Evolutionary conservation across 2,113 vertebrate genomes (phyloP).

Genomic region (Archilochus colubris): DNA sequence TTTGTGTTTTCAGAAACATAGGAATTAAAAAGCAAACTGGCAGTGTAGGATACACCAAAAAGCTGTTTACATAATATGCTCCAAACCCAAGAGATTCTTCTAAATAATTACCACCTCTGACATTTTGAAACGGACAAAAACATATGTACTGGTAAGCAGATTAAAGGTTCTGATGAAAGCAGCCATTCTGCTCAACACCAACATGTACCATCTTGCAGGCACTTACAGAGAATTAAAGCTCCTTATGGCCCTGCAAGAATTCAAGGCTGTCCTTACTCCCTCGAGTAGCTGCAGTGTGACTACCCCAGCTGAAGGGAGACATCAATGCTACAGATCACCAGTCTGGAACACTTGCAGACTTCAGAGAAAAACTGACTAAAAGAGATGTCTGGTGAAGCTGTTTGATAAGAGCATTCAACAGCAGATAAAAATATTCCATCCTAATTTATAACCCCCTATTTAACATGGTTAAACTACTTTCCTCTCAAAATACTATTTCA

Average conservation of each 20-base stretch:
- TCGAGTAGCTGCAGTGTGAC: not conserved
- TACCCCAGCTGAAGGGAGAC: not conserved
- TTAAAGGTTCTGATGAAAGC: not conserved
- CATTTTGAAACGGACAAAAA: not conserved
- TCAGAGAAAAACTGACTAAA: not conserved
- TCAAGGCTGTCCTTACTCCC: not conserved
- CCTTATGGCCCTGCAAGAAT: not conserved
- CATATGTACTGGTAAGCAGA: not conserved
- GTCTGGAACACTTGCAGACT: not conserved
- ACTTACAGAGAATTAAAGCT: not conserved
- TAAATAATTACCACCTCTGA: not conserved
- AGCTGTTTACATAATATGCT: not conserved
- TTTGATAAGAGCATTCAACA: not conserved
- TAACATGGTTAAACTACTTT: not conserved
- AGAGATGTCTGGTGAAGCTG: not conserved
- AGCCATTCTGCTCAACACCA: not conserved
- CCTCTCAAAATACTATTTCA: not conserved
- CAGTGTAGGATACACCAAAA: not conserved
- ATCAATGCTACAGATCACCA: not conserved
- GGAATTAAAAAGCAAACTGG: not conserved
- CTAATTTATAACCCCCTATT: not conserved
- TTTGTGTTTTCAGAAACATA: not conserved
- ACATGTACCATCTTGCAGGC: not conserved
- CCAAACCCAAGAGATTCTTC: not conserved
- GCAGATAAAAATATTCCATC: not conserved